These are phyloP conservation scores for Urechis unicinctus DNA, from an alignment of 2,888 invertebrate species.

Conservation along the genomic window DNA sequence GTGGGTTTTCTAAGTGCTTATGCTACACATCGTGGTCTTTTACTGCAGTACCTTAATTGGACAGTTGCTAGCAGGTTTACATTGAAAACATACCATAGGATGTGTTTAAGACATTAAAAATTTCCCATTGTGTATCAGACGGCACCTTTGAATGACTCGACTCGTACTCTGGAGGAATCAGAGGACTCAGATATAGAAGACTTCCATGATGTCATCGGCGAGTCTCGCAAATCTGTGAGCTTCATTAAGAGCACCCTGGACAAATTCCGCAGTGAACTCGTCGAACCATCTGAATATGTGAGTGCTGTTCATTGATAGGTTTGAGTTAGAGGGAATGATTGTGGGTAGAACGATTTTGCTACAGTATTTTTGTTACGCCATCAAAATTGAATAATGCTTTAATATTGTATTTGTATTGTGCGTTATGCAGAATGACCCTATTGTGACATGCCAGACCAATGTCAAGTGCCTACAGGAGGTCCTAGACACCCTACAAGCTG, in stretches of 20 bases:
- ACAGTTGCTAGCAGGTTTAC: no score
- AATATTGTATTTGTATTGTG: neutral
- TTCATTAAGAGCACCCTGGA: constrained; percentile 55
- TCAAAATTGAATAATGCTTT: no score
- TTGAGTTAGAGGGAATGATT: constrained; percentile 68
- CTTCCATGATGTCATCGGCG: constrained; percentile 60
- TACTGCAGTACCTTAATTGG: no score
- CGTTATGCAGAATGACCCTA: constrained; percentile 68
- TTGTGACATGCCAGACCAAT: constrained; percentile 79
- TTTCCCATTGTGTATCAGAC: no score
- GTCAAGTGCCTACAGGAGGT: constrained; percentile 72
- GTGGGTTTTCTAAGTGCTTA: no score
- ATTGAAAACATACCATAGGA: no score
- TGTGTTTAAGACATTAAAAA: no score
- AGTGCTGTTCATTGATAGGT: constrained; percentile 1
- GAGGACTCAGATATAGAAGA: constrained; percentile 64
- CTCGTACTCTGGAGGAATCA: constrained; percentile 4
- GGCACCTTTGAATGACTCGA: neutral
- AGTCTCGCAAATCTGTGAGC: constrained; percentile 61
- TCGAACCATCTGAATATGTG: constrained; percentile 46
- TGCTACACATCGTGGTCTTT: no score
- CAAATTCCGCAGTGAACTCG: constrained; percentile 36
- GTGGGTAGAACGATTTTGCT: no score
- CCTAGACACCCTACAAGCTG: constrained; percentile 27
- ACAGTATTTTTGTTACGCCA: no score